Base-by-base conservation (phyloP, 1,140 invertebrate species). In the Ooceraea biroi region DNA sequence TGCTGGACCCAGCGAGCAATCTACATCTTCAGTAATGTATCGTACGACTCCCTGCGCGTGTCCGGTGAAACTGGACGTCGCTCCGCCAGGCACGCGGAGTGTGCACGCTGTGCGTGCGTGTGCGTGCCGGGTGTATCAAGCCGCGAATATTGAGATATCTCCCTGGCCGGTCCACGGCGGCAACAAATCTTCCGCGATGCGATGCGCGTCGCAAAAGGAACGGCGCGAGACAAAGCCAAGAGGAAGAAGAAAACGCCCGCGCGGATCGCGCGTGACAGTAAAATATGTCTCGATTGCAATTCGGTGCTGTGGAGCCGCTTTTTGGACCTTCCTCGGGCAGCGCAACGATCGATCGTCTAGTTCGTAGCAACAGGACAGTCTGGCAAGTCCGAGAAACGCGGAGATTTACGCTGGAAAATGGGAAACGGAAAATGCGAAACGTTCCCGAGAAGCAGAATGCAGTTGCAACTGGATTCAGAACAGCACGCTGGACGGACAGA, bases 11-110 rank as follows among this genome's bases (percentile, higher is more conserved):
- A 72, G 82, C 85, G 88, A 85, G 87, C 88, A 90, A 93, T 93
- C 93, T 93, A 91, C 92, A 93, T 94, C 92, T 93, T 91, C 88
- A 85, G 85, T 91, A 88, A 93, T 92, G 92, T 91, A 93, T 94
- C 90, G 91, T 93, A 89, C 77, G 83, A 87, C 77, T 65, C 65
- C 22, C 82, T 77, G 82, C 83, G 71, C 68, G 83, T 82, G 83
- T 88, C 30, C 69, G 82, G 88, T 78, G 73, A 36, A 36, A 77
- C 73, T 55, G 60, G 61, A 82, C 80, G 85, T 71, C 83, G 50
- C 84, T 88, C 83, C 83, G 85, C 84, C 82, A 69, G 65, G 27
- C 19, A 46, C 27, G 19, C 22, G 25, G 12, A 17, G 11, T 27
- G 41, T 17, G 19, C n/a, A 48, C 48, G n/a, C 77, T 14, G 14